These are phyloP conservation scores for Melanerpes aurifrons DNA, from an alignment of 2,113 vertebrate genomes.

Conservation along the genomic window DNA sequence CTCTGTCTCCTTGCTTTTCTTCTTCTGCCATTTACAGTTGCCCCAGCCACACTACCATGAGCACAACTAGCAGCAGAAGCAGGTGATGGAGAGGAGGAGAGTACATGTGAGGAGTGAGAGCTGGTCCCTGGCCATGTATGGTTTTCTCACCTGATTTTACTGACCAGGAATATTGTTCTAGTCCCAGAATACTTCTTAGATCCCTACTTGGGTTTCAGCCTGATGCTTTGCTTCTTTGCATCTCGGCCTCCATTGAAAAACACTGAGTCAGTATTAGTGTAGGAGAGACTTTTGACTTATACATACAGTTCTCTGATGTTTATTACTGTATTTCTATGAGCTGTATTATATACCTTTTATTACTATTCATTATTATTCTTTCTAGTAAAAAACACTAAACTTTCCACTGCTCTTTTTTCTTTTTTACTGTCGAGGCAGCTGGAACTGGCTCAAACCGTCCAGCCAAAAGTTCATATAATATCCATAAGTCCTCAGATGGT, in stretches of 20 bases:
- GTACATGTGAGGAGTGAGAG: fast-evolving
- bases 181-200: neutral
- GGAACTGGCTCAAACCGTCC: neutral
- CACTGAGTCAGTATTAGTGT: neutral
- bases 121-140: fast-evolving
- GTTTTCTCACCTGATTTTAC: neutral
- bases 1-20: neutral
- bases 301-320: neutral
- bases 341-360: neutral
- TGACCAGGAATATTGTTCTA: neutral
- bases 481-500: neutral
- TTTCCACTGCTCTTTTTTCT: neutral
- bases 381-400: neutral
- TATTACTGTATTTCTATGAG: neutral
- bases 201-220: neutral
- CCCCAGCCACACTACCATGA: neutral
- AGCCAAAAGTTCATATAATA: neutral
- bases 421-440: neutral
- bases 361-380: neutral
- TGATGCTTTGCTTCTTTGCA: neutral
- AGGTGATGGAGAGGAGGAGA: neutral
- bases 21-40: neutral
- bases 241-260: neutral
- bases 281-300: neutral
- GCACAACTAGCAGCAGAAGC: neutral